phyloP scores from a whole-genome alignment of 1,140 invertebrate genomes.

The Drosophila rhopaloa region DNA sequence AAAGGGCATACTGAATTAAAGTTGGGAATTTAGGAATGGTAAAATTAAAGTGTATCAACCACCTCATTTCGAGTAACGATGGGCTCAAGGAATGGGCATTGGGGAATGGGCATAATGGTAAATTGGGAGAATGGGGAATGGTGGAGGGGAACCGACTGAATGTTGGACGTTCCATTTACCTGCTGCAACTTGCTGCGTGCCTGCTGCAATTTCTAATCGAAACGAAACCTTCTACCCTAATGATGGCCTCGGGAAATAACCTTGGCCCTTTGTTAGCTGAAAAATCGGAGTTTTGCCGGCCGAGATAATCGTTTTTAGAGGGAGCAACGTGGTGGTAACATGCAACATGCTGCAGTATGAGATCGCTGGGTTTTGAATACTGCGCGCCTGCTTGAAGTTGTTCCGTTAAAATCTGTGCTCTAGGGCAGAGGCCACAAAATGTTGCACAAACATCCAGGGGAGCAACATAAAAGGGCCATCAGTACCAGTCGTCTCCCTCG shows the following conservation, averaged over 20 bases:
- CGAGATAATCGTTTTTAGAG: slow-evolving; percentile 40
- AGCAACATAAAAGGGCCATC: slow-evolving; percentile 55
- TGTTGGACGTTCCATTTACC: slow-evolving; percentile 28
- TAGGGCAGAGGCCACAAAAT: slow-evolving; percentile 64
- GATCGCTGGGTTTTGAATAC: slow-evolving; percentile 11
- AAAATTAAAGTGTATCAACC: slow-evolving; percentile 9
- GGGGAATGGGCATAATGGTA: slow-evolving; percentile 21
- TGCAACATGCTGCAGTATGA: slow-evolving; percentile 63
- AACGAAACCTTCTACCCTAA: slow-evolving; percentile 84
- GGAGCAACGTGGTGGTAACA: slow-evolving; percentile 21
- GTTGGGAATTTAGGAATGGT: no score
- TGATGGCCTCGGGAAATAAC: slow-evolving; percentile 57
- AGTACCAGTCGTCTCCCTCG: slow-evolving; percentile 6
- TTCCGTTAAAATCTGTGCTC: slow-evolving; percentile 79
- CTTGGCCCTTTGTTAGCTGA: slow-evolving; percentile 78
- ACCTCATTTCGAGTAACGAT: slow-evolving; percentile 12
- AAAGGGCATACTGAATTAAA: no score
- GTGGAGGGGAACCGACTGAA: not conserved
- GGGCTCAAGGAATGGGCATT: slow-evolving; percentile 32
- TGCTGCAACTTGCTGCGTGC: slow-evolving; percentile 73
- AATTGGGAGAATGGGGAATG: slow-evolving; percentile 9
- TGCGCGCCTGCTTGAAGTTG: slow-evolving; percentile 68
- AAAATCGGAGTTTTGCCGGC: slow-evolving; percentile 52
- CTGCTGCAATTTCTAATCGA: slow-evolving; percentile 84
- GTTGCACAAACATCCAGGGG: slow-evolving; percentile 66